These are phyloP conservation scores for Melanostigma gelatinosum DNA, from an alignment of 2,113 vertebrate genomes.

Conservation along the genomic window DNA sequence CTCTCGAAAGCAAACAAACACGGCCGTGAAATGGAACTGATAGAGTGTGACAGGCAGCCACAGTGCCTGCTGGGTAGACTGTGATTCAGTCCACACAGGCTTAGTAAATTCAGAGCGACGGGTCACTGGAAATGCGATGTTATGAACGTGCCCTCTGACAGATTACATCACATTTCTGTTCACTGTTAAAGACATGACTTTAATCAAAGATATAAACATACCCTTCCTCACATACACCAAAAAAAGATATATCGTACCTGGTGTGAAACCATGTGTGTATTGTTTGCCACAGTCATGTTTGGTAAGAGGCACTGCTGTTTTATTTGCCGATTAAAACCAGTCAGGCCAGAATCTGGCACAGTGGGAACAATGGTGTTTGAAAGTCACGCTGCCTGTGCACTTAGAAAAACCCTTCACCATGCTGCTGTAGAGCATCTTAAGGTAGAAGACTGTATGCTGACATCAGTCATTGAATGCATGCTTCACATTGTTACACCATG, in stretches of 20 bases:
- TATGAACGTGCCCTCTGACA: conserved; percentile 11
- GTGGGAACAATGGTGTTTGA: not conserved
- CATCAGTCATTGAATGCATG: no score
- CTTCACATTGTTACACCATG: no score
- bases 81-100: conserved; percentile 44
- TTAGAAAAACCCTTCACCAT: no score
- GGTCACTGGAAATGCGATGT: conserved; percentile 35
- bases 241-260: not conserved
- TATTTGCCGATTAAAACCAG: conserved; percentile 46
- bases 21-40: conserved; percentile 58
- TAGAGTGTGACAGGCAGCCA: conserved; percentile 63
- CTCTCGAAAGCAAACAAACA: conserved; percentile 63
- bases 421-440: no score
- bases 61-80: conserved; percentile 54
- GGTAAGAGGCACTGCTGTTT: not conserved
- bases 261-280: not conserved
- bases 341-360: conserved; percentile 43
- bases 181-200: not conserved
- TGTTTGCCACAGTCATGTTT: not conserved
- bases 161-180: conserved; percentile 22
- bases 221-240: not conserved
- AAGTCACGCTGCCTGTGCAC: no score
- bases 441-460: no score
- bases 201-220: conserved; percentile 16
- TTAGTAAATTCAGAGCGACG: conserved; percentile 34